phyloP scores from a whole-genome alignment of 1,140 invertebrate species.

The Achatina immaculata region DNA sequence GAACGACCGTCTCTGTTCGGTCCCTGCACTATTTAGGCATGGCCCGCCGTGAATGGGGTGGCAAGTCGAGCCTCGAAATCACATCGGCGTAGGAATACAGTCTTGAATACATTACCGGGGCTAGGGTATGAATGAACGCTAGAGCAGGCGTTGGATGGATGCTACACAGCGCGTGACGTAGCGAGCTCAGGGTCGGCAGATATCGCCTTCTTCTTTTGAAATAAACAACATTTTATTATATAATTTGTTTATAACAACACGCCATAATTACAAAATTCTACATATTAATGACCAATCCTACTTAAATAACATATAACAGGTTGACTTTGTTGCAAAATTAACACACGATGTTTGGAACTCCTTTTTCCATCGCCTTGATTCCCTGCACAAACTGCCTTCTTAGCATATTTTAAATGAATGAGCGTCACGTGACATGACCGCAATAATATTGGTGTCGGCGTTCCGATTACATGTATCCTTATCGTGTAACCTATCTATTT shows the following conservation, averaged over 20 bases:
- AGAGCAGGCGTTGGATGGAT: neutral
- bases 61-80: neutral
- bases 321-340: neutral
- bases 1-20: neutral
- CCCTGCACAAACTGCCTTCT: conserved; percentile 19
- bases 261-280: neutral
- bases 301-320: neutral
- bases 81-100: neutral
- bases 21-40: neutral
- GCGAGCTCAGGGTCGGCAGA: neutral
- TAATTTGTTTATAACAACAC: neutral
- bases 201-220: neutral
- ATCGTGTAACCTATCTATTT: conserved; percentile 25
- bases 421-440: conserved; percentile 33
- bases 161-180: neutral
- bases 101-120: conserved; percentile 3
- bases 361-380: neutral
- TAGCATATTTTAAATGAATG: conserved; percentile 39
- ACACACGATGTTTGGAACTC: conserved; percentile 4
- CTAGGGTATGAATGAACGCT: neutral
- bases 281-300: neutral
- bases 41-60: conserved; percentile 7
- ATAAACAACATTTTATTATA: neutral
- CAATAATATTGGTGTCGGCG: conserved; percentile 27
- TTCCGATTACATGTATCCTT: neutral